These are phyloP conservation scores for Gymnarchus niloticus DNA, from an alignment of 2,113 vertebrate species.

Conservation along the genomic window DNA sequence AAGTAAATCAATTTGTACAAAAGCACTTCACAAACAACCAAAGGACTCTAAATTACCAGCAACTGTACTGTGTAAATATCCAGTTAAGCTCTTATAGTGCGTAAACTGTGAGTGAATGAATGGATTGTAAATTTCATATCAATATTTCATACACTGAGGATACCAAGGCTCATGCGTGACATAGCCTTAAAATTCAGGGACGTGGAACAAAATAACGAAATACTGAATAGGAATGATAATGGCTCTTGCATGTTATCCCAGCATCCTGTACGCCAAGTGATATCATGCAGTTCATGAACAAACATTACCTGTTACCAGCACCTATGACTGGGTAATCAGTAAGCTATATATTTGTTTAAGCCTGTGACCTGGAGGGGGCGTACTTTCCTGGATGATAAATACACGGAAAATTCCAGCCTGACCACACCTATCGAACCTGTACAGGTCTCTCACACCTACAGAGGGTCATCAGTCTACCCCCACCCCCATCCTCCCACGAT, in stretches of 20 bases:
- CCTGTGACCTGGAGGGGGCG: neutral
- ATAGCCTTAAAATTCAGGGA: neutral
- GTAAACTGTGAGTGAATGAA: neutral
- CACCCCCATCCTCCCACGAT: neutral
- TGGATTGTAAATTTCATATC: neutral
- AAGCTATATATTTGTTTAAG: neutral
- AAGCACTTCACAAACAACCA: neutral
- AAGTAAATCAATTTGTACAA: neutral
- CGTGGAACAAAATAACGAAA: neutral
- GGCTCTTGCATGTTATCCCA: neutral
- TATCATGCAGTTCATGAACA: neutral
- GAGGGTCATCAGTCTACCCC: neutral
- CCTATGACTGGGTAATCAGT: neutral
- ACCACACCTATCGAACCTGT: neutral
- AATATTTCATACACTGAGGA: neutral
- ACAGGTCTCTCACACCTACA: neutral
- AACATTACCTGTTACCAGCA: neutral
- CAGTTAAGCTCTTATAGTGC: neutral
- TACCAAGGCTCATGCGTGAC: neutral
- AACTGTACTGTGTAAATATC: slow-evolving; percentile 6
- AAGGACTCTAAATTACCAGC: neutral
- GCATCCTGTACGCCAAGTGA: neutral
- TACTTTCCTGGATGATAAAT: neutral
- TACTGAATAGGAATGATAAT: neutral
- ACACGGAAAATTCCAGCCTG: neutral